phyloP scores from a whole-genome alignment of 2,113 vertebrate genomes.

The Serilophus lunatus region DNA sequence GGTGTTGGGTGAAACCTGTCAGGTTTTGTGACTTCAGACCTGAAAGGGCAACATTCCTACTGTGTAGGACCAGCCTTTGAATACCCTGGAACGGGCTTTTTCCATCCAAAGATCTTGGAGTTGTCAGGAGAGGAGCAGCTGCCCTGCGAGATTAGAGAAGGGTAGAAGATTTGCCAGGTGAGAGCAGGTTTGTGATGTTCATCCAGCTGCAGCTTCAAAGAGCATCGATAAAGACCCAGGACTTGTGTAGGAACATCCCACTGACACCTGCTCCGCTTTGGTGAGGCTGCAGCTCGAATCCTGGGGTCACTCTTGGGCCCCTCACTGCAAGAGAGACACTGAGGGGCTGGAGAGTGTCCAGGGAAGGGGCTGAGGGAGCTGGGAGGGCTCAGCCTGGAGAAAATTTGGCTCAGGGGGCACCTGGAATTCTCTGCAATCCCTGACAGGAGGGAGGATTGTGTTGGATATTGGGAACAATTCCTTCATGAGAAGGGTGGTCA shows the following conservation, averaged over 20 bases:
- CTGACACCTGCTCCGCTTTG: not conserved
- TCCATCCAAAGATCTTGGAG: not conserved
- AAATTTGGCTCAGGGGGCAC: not conserved
- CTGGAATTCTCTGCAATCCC: not conserved
- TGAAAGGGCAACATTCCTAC: not conserved
- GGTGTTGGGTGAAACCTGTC: not conserved
- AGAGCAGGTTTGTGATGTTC: not conserved
- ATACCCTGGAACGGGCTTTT: not conserved
- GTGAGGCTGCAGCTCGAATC: not conserved
- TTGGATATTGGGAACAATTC: not conserved
- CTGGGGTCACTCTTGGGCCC: not conserved
- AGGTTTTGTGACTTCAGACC: not conserved
- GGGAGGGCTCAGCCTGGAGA: not conserved
- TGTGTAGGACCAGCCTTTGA: not conserved
- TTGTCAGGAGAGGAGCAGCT: not conserved
- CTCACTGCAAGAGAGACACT: too few relatives aligned
- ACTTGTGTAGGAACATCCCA: not conserved
- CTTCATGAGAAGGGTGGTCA: not conserved
- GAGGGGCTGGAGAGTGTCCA: too few relatives aligned
- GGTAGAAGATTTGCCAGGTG: not conserved
- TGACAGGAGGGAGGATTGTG: not conserved
- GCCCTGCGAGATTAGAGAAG: not conserved
- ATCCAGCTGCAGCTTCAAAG: not conserved
- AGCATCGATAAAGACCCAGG: accelerated
- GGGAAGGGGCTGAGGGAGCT: not conserved